phyloP scores from a whole-genome alignment of 2,797 vertebrate species.

The Trachops cirrhosus region DNA sequence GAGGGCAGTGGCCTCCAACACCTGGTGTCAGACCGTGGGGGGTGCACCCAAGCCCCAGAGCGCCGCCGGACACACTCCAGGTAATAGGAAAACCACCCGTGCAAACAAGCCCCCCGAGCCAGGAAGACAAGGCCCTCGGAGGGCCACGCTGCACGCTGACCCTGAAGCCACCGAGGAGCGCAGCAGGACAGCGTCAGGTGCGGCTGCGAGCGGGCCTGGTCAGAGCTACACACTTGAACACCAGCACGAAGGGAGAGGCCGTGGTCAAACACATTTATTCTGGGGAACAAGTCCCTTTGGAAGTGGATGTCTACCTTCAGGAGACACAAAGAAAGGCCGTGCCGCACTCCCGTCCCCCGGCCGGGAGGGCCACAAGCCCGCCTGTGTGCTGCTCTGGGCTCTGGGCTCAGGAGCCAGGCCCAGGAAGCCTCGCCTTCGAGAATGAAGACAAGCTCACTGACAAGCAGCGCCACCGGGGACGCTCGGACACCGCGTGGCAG shows the following conservation, averaged over 20 bases:
- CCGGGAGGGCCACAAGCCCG: background rate
- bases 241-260: conserved; percentile 45
- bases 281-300: background rate
- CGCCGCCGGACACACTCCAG: background rate
- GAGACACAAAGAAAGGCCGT: conserved; percentile 29
- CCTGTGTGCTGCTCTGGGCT: background rate
- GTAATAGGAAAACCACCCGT: conserved; percentile 17
- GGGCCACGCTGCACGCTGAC: background rate
- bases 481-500: background rate
- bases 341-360: background rate
- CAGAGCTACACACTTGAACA: background rate
- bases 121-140: background rate
- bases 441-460: conserved; percentile 5
- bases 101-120: background rate
- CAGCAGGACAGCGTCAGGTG: background rate
- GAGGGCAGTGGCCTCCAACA: background rate
- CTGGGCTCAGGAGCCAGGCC: background rate
- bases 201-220: background rate
- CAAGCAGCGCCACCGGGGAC: background rate
- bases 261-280: background rate
- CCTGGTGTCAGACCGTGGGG: background rate
- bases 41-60: background rate
- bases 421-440: background rate
- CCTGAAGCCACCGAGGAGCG: background rate
- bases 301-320: background rate